These are phyloP conservation scores for Deroplatys truncata DNA, from an alignment of 2,888 invertebrate genomes.

Conservation along the genomic window DNA sequence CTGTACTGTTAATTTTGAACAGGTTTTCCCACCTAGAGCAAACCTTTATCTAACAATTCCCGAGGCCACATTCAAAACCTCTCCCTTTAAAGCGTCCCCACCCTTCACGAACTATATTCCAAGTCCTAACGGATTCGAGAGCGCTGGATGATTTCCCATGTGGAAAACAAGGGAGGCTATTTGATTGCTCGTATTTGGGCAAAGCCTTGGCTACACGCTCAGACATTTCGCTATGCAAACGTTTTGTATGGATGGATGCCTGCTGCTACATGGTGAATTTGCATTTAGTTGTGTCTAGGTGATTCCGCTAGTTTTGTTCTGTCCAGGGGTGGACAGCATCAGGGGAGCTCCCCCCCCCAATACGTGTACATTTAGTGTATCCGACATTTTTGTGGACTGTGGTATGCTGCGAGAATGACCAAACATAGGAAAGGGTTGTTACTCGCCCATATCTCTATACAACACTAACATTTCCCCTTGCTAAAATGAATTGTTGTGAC, in stretches of 20 bases:
- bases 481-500: too few relatives aligned
- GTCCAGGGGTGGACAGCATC: not conserved
- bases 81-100: not conserved
- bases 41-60: not conserved
- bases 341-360: too few relatives aligned
- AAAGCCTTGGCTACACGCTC: not conserved
- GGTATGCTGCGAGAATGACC: too few relatives aligned
- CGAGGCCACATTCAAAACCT: not conserved
- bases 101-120: not conserved
- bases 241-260: not conserved
- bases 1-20: not conserved
- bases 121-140: slow-evolving; percentile 19
- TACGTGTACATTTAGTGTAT: too few relatives aligned
- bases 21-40: not conserved
- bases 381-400: too few relatives aligned
- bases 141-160: slow-evolving; percentile 24
- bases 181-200: slow-evolving; percentile 16
- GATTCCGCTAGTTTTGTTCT: not conserved
- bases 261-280: not conserved
- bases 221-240: not conserved
- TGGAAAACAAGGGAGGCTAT: slow-evolving; percentile 18
- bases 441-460: too few relatives aligned
- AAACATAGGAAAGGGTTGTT: too few relatives aligned
- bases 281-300: not conserved
- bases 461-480: too few relatives aligned